Conservation (phyloP, 2,888 invertebrate species). For the Exocentrus adspersus region DNA sequence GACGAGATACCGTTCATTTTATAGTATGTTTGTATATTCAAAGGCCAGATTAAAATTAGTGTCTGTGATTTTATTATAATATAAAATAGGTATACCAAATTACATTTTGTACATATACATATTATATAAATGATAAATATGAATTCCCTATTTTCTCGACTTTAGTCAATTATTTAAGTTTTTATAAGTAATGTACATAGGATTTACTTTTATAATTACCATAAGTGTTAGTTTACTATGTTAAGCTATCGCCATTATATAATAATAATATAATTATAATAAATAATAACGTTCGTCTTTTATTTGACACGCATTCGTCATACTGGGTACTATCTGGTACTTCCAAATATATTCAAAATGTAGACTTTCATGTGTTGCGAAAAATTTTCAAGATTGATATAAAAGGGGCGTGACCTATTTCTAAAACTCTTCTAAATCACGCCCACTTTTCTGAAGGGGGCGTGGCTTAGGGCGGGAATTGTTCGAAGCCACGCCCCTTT, state of each 20-base stretch:
- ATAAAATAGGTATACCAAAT: slow-evolving; percentile 55
- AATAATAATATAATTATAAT: slow-evolving; percentile 49
- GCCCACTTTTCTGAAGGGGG: too few relatives aligned
- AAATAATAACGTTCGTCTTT: slow-evolving; percentile 18
- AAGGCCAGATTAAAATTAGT: slow-evolving; percentile 61
- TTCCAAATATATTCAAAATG: too few relatives aligned
- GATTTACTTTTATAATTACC: slow-evolving; percentile 60
- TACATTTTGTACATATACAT: slow-evolving; percentile 52
- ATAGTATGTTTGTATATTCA: slow-evolving; percentile 48
- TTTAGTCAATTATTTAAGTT: slow-evolving; percentile 58
- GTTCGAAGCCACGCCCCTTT: too few relatives aligned
- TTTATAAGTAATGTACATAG: slow-evolving; percentile 58
- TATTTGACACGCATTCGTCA: background rate
- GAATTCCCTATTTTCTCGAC: slow-evolving; percentile 56
- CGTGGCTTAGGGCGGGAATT: too few relatives aligned
- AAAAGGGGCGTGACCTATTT: too few relatives aligned
- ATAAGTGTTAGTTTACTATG: slow-evolving; percentile 55
- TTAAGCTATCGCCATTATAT: slow-evolving; percentile 57
- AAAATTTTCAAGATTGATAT: too few relatives aligned
- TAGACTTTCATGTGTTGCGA: too few relatives aligned
- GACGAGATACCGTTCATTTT: slow-evolving; percentile 19
- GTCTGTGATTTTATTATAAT: slow-evolving; percentile 63
- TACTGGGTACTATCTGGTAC: too few relatives aligned
- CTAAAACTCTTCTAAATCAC: too few relatives aligned
- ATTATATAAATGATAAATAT: too few relatives aligned